These are phyloP conservation scores for Mesodorylaimus sp. DNA, from an alignment of 2,888 invertebrate species.

Conservation along the genomic window DNA sequence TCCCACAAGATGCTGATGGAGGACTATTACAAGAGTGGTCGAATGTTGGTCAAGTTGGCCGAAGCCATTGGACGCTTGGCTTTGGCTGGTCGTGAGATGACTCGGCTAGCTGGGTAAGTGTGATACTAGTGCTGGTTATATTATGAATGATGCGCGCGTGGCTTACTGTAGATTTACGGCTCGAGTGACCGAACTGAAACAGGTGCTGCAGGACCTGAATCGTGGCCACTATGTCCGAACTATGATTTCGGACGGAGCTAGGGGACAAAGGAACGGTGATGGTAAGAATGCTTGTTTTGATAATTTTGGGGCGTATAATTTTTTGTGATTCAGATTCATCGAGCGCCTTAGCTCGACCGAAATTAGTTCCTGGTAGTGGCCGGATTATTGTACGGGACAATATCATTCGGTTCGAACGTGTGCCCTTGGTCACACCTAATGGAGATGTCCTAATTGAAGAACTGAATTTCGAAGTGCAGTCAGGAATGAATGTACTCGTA, in stretches of 20 bases:
- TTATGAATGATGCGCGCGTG: no score
- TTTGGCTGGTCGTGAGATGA: slow-evolving; percentile 80
- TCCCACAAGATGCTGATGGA: slow-evolving; percentile 59
- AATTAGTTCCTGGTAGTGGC: slow-evolving; percentile 52
- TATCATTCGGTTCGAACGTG: slow-evolving; percentile 69
- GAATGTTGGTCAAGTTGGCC: slow-evolving; percentile 85
- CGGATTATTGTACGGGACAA: slow-evolving; percentile 60
- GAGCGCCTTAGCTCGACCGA: slow-evolving; percentile 10
- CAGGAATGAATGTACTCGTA: slow-evolving; percentile 90
- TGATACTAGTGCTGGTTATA: slow-evolving; percentile 16
- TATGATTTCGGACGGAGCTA: slow-evolving; percentile 44
- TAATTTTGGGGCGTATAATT: slow-evolving; percentile 11
- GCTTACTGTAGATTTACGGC: no score
- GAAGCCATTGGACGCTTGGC: slow-evolving; percentile 90
- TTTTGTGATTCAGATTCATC: slow-evolving; percentile 4
- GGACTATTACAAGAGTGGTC: slow-evolving; percentile 87
- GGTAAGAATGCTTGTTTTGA: no score
- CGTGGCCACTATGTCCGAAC: slow-evolving; percentile 49
- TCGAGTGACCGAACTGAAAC: slow-evolving; percentile 67
- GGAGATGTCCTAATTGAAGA: slow-evolving; percentile 81
- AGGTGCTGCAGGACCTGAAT: slow-evolving; percentile 51
- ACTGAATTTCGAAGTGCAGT: slow-evolving; percentile 67
- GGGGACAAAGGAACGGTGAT: no score
- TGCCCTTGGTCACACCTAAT: slow-evolving; percentile 89
- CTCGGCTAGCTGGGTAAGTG: slow-evolving; percentile 57